Conservation (phyloP, 2,888 invertebrate genomes). For the Formica aserva region DNA sequence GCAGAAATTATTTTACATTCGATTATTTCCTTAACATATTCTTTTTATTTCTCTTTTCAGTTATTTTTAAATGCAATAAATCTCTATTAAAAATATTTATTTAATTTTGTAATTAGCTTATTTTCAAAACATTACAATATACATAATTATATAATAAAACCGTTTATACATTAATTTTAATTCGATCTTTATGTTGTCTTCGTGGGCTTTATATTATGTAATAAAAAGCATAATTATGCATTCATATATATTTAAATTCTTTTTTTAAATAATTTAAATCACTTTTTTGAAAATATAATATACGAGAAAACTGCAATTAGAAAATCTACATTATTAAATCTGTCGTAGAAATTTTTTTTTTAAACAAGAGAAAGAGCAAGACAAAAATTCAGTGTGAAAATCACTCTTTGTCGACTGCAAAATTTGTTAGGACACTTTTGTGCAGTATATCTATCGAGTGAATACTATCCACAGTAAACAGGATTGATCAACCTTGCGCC, state of each 20-base stretch:
- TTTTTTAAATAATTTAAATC: no score
- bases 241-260: neutral
- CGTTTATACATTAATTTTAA: neutral
- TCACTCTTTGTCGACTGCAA: constrained; percentile 23
- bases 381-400: neutral
- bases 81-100: neutral
- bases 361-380: neutral
- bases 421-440: constrained; percentile 55
- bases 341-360: neutral
- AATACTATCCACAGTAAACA: constrained; percentile 59
- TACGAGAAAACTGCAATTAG: neutral
- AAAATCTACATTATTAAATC: neutral
- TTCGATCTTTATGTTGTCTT: neutral
- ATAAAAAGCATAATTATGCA: neutral
- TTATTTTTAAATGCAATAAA: neutral
- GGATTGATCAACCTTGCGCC: constrained; percentile 52
- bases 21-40: neutral
- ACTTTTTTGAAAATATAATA: neutral
- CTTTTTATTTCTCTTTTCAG: neutral
- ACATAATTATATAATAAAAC: no score
- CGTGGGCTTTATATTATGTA: neutral
- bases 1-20: neutral
- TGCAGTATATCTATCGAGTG: neutral
- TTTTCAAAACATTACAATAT: no score
- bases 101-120: no score